A percentile compares a stretch with the other conserved stretches of the same genome.
Conservation (phyloP, 2,113 vertebrate species). For the Micromys minutus region DNA sequence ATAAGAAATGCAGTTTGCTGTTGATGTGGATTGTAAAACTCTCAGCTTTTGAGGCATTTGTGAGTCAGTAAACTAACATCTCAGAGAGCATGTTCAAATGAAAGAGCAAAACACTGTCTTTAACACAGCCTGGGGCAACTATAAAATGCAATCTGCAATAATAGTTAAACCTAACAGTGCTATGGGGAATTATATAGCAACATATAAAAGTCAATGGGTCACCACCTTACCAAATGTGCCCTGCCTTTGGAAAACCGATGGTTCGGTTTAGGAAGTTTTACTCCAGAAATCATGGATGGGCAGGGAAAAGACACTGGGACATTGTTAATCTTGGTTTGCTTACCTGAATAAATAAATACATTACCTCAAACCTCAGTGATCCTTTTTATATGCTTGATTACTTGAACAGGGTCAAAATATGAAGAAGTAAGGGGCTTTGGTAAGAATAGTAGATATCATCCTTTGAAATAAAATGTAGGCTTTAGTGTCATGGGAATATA, state of each 20-base stretch:
- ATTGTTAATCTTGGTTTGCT: neutral
- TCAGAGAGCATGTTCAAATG: slow-evolving; percentile 65
- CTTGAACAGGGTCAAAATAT: neutral
- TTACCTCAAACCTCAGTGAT: neutral
- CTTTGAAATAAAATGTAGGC: neutral
- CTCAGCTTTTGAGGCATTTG: slow-evolving; percentile 72
- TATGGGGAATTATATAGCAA: slow-evolving; percentile 74
- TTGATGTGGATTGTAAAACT: slow-evolving; percentile 77
- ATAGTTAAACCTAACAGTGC: slow-evolving; percentile 76
- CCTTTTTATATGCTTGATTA: neutral
- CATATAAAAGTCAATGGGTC: slow-evolving; percentile 77
- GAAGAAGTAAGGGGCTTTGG: neutral
- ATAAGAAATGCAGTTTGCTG: slow-evolving; percentile 75
- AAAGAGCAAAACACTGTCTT: slow-evolving; percentile 68
- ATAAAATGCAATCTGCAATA: slow-evolving; percentile 81
- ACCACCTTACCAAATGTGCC: slow-evolving; percentile 67
- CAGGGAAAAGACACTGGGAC: neutral
- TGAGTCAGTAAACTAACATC: slow-evolving; percentile 79
- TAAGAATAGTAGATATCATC: neutral
- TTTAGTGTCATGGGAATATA: neutral
- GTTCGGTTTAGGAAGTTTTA: neutral
- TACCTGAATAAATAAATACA: neutral
- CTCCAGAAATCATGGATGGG: neutral
- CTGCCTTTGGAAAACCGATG: slow-evolving; percentile 56
- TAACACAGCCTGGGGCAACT: slow-evolving; percentile 76